Evolutionary conservation across 1,140 invertebrate genomes (phyloP), one percentile per base, ranked within the genome.

Genomic region (Drosophila neocordata): DNA sequence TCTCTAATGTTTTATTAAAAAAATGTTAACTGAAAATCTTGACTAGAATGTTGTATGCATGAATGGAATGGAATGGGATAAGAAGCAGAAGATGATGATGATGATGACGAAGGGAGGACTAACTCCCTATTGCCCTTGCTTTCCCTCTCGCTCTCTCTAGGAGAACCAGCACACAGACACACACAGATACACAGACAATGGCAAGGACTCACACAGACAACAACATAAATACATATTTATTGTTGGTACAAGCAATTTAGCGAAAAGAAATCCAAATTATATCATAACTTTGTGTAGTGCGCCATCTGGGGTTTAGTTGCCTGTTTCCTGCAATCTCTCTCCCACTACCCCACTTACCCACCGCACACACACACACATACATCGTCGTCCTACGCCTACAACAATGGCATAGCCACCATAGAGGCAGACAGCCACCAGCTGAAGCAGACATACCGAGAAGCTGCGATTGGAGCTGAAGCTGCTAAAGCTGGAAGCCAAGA

Each of bases 181-280:
- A 69, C 37, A 64, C 48, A 72, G 51, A 59, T 52, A 35, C 55
- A 56, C 15, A 67, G 56, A 69, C 37, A 68, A 48, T 61, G 58
- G 62, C 52, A 61, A 37, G 35, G 52, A 62, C 38, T 52, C 60
- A 57, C 38, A 71, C 64, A 60, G 64, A 71, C 31, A 53, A 24
- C 60, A 79, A 87, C 84, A 89, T 88, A 89, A 89, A 89, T 89
- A 88, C 84, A 84, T 89, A 88, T 88, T 89, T 88, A 89, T 88
- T 84, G 84, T 88, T 88, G 83, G 83, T 88, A 88, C 84, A 88
- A 88, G 83, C 83, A 88, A 88, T 88, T 88, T 88, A 88, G 84
- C 83, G 84, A 88, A 88, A 88, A 88, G 83, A 88, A 88, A 88
- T 88, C 83, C 83, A 88, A 88, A 88, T 88, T 88, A 88, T 88